phyloP scores from a whole-genome alignment of 2,797 vertebrate genomes.

The Ctenosaura bakeri region DNA sequence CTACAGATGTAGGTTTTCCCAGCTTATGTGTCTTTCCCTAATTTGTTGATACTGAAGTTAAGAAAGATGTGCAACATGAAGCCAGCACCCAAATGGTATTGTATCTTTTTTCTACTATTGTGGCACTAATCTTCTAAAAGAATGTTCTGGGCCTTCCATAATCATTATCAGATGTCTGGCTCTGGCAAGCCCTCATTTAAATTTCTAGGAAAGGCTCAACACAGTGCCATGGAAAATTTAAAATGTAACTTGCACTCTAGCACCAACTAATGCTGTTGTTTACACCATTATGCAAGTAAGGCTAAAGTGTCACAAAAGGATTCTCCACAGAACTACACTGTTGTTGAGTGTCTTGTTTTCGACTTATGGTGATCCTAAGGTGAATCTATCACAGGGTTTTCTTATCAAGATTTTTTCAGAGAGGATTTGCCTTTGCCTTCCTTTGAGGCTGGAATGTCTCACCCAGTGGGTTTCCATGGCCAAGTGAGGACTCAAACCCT shows the following conservation, averaged over 20 bases:
- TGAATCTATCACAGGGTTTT: too few species aligned
- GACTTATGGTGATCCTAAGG: too few species aligned
- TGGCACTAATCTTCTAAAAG: too few species aligned
- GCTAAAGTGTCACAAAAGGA: not conserved
- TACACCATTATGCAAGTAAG: not conserved
- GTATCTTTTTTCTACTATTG: too few species aligned
- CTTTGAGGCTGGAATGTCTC: too few species aligned
- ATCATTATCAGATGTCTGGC: not conserved
- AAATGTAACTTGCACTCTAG: not conserved
- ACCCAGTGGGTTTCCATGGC: too few species aligned
- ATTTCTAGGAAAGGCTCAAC: not conserved
- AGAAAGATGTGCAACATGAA: not conserved
- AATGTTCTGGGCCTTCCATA: not conserved
- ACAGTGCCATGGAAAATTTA: not conserved
- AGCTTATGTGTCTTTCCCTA: not conserved
- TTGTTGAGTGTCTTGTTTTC: too few species aligned
- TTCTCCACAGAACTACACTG: not conserved
- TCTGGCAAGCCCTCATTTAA: not conserved
- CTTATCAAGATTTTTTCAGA: too few species aligned
- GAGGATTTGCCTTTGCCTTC: too few species aligned
- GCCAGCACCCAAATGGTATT: not conserved
- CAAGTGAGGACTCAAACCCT: too few species aligned
- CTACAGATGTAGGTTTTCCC: not conserved
- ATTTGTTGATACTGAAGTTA: too few species aligned
- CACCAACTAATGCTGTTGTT: not conserved